phyloP scores from a whole-genome alignment of 2,888 invertebrate species.

The Drosophila siamana region DNA sequence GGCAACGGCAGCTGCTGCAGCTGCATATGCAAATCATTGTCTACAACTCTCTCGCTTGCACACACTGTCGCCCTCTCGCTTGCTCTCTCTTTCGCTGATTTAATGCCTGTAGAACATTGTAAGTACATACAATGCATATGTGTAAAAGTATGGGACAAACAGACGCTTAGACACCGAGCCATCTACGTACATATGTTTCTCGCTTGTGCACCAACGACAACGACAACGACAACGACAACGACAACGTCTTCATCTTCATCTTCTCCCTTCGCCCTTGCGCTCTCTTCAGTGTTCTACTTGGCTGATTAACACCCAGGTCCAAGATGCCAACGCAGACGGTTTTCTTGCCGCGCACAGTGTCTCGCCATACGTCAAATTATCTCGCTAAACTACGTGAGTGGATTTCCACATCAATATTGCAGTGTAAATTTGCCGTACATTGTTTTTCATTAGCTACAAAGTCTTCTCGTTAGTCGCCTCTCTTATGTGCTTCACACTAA shows the following conservation, averaged over 20 bases:
- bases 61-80: neutral
- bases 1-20: slow-evolving; percentile 32
- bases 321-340: slow-evolving; percentile 3
- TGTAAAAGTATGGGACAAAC: neutral
- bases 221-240: too few relatives aligned
- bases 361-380: neutral
- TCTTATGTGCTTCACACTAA: too few relatives aligned
- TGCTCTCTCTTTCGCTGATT: neutral
- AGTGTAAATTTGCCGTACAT: neutral
- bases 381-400: neutral
- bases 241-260: slow-evolving; percentile 12
- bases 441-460: neutral
- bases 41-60: slow-evolving; percentile 11
- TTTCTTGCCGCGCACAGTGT: neutral
- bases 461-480: neutral
- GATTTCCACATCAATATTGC: neutral
- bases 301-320: slow-evolving; percentile 40
- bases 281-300: slow-evolving; percentile 17
- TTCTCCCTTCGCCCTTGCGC: neutral
- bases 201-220: too few relatives aligned
- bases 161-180: neutral
- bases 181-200: neutral
- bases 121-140: slow-evolving; percentile 9
- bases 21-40: slow-evolving; percentile 53
- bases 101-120: slow-evolving; percentile 19